Evolutionary conservation across 2,797 vertebrate genomes (phyloP).

Genomic region (Dermochelys coriacea): DNA sequence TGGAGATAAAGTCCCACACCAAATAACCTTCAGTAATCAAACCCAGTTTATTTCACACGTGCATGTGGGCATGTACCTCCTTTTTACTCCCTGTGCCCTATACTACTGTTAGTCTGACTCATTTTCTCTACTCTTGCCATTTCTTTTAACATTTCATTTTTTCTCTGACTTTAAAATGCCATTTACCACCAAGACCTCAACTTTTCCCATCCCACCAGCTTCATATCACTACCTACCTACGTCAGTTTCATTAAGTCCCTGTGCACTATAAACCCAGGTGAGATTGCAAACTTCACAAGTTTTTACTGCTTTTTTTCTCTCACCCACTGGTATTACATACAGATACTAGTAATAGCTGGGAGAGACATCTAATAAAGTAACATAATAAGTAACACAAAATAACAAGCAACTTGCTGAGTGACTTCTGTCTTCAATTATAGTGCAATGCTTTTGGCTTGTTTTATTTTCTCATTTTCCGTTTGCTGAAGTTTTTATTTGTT

Average conservation of each 20-base stretch:
- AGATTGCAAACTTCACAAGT: not conserved
- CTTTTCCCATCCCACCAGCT: not conserved
- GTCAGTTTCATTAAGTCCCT: not conserved
- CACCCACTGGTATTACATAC: not conserved
- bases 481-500: not conserved
- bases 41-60: not conserved
- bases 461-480: not conserved
- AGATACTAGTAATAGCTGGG: not conserved
- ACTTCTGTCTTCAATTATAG: rapidly evolving
- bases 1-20: constrained; percentile 46
- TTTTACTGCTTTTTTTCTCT: not conserved
- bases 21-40: not conserved
- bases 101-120: not conserved
- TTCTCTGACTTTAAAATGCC: not conserved
- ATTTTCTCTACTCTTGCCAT: not conserved
- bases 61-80: not conserved
- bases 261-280: not conserved
- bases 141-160: not conserved
- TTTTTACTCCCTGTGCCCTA: not conserved
- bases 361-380: not conserved
- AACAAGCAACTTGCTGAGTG: not conserved
- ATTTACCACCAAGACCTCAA: not conserved
- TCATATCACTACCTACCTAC: not conserved
- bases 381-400: too few relatives aligned
- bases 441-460: not conserved